A percentile compares a stretch with the other conserved stretches of the same genome.
phyloP scores from a whole-genome alignment of 2,888 invertebrate species.

The Drosophila histrio region DNA sequence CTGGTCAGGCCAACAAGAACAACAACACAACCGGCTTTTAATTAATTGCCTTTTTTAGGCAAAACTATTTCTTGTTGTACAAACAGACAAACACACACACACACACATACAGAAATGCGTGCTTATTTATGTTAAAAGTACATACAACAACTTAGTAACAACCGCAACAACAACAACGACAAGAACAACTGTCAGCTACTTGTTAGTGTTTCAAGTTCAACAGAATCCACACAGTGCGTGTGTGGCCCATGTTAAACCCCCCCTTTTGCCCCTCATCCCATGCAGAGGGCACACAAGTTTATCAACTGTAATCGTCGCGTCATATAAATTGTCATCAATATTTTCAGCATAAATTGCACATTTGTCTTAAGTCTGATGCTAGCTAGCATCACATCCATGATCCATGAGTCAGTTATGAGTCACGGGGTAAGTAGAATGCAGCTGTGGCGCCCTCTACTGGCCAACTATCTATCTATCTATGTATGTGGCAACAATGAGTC shows the following conservation, averaged over 20 bases:
- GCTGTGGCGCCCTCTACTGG: slow-evolving; percentile 38
- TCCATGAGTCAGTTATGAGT: slow-evolving; percentile 47
- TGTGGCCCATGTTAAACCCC: slow-evolving; percentile 56
- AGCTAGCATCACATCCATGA: slow-evolving; percentile 29
- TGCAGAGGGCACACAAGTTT: not conserved
- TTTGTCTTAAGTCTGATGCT: slow-evolving; percentile 16
- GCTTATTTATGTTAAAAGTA: slow-evolving; percentile 51
- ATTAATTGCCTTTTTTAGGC: slow-evolving; percentile 82
- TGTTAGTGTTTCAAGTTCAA: slow-evolving; percentile 68
- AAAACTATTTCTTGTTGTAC: slow-evolving; percentile 75
- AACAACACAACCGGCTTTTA: slow-evolving; percentile 73
- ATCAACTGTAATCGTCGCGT: slow-evolving; percentile 37
- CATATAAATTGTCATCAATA: slow-evolving; percentile 68
- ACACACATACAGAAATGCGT: slow-evolving; percentile 23
- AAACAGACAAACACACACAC: slow-evolving; percentile 13
- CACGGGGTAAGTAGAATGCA: slow-evolving; percentile 13
- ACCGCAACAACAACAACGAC: slow-evolving; percentile 6
- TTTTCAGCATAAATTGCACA: slow-evolving; percentile 55
- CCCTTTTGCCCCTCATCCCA: not conserved
- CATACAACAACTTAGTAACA: slow-evolving; percentile 22
- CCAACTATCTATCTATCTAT: slow-evolving; percentile 10
- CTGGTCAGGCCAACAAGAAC: slow-evolving; percentile 29
- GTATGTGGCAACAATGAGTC: slow-evolving; percentile 13
- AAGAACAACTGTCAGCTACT: slow-evolving; percentile 40
- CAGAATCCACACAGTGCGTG: slow-evolving; percentile 64